Conservation (phyloP, 1,140 invertebrate species). For the Diorhabda carinulata region DNA sequence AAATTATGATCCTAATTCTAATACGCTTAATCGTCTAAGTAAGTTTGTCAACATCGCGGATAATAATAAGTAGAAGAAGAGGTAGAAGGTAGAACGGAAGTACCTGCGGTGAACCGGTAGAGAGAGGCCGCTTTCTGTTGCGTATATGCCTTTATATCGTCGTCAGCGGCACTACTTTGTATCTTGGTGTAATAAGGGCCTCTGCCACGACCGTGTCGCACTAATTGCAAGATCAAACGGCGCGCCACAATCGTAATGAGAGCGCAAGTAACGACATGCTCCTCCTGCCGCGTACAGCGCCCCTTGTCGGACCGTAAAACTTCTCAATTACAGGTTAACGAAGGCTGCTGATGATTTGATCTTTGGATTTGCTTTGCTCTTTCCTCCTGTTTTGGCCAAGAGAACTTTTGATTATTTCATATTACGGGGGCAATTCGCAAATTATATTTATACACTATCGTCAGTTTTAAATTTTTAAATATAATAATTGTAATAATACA, state of each 20-base stretch:
- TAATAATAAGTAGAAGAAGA: neutral
- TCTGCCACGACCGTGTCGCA: constrained; percentile 29
- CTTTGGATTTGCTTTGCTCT: neutral
- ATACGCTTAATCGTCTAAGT: too few species aligned
- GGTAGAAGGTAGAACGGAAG: constrained; percentile 1
- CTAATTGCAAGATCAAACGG: constrained; percentile 37
- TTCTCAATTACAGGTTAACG: constrained; percentile 17
- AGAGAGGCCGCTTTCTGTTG: neutral
- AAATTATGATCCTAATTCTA: too few species aligned
- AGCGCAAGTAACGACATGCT: constrained; percentile 15
- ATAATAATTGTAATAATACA: too few species aligned
- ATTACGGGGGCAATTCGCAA: neutral
- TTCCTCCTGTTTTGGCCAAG: neutral
- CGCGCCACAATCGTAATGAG: constrained; percentile 18
- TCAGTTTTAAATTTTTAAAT: too few species aligned
- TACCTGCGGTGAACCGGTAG: neutral
- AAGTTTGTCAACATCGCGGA: too few species aligned
- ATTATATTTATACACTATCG: too few species aligned
- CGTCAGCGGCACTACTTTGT: constrained; percentile 14
- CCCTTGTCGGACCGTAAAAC: neutral
- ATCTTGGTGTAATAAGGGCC: constrained; percentile 19
- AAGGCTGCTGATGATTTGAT: neutral
- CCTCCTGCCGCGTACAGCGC: neutral
- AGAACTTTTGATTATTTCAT: neutral
- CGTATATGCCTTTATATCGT: neutral